Percentiles rank a stretch among this genome's conserved stretches.
phyloP scores from a whole-genome alignment of 2,113 vertebrate genomes.

The Oenanthe melanoleuca region DNA sequence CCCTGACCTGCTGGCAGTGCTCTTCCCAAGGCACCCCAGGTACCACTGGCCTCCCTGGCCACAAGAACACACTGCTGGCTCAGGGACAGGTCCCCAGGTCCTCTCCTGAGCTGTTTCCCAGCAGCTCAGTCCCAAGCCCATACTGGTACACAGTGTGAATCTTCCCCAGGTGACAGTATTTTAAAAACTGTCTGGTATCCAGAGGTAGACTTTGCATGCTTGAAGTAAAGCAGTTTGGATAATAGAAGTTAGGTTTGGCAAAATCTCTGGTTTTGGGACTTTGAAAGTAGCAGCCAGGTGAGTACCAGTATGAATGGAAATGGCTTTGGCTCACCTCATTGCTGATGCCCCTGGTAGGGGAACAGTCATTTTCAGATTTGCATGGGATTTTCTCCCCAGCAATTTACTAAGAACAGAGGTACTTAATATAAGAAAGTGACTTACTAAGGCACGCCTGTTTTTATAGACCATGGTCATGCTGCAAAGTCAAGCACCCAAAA shows the following conservation, averaged over 20 bases:
- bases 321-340: neutral
- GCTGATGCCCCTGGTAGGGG: neutral
- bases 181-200: neutral
- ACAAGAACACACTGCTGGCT: neutral
- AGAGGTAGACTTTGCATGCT: neutral
- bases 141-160: neutral
- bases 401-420: neutral
- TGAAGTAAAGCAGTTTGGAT: neutral
- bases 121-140: neutral
- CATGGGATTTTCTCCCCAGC: rapidly evolving
- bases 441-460: neutral
- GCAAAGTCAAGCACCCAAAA: neutral
- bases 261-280: neutral
- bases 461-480: neutral
- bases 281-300: neutral
- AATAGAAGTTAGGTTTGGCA: neutral
- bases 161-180: neutral
- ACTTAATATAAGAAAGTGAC: neutral
- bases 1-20: rapidly evolving
- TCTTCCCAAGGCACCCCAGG: neutral
- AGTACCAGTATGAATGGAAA: neutral
- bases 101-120: neutral
- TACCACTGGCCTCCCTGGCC: neutral
- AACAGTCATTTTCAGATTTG: neutral
- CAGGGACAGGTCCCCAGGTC: neutral